These are phyloP conservation scores for Cotesia congregata DNA, from an alignment of 2,888 invertebrate species.

Conservation along the genomic window DNA sequence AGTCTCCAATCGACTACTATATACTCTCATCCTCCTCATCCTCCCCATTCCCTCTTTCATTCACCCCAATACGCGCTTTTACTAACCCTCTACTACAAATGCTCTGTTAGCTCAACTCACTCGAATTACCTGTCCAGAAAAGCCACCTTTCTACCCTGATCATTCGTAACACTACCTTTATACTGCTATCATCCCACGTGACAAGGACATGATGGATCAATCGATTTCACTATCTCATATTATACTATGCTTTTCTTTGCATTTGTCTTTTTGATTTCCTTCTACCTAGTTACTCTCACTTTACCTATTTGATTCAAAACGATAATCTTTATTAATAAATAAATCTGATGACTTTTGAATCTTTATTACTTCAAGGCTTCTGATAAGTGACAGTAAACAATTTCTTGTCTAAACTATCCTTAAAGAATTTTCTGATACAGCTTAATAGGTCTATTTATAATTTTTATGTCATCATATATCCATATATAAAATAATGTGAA, in stretches of 20 bases:
- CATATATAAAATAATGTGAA: too few relatives aligned
- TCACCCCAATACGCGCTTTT: conserved; percentile 59
- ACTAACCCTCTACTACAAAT: conserved; percentile 57
- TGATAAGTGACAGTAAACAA: too few relatives aligned
- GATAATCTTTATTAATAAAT: too few relatives aligned
- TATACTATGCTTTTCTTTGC: conserved; percentile 32
- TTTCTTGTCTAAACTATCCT: too few relatives aligned
- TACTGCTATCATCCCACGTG: not conserved
- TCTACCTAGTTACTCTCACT: not conserved
- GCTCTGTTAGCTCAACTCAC: conserved; percentile 15
- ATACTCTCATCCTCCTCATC: not conserved
- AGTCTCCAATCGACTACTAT: conserved; percentile 42
- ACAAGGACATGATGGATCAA: conserved; percentile 32
- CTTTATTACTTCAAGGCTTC: too few relatives aligned
- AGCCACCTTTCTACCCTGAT: not conserved
- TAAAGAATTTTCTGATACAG: too few relatives aligned
- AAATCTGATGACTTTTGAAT: too few relatives aligned
- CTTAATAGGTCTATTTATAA: too few relatives aligned
- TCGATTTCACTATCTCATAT: conserved; percentile 38
- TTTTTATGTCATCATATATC: too few relatives aligned
- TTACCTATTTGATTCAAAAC: not conserved
- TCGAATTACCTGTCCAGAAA: conserved; percentile 18
- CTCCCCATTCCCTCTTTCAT: not conserved
- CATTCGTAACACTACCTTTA: not conserved
- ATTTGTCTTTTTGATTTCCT: not conserved